Evolutionary conservation across 1,140 invertebrate species (phyloP), one percentile per base, ranked within the genome.

Genomic region (Pygmarrhopalites habei): DNA sequence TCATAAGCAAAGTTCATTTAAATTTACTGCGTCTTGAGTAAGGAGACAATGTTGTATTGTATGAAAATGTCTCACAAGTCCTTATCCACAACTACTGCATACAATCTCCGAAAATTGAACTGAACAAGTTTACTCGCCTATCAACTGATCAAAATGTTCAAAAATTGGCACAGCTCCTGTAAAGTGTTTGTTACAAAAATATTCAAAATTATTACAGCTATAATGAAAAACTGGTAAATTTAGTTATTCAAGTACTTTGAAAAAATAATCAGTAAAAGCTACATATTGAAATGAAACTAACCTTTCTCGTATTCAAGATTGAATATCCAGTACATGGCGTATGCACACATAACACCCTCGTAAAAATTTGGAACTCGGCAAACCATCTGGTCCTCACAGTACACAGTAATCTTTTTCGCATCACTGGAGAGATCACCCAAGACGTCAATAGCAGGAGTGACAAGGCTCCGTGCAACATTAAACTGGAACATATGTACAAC

Each of bases 121-220:
- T n/a, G n/a, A n/a, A n/a, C n/a, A n/a, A n/a, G n/a, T n/a, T n/a
- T 49, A 49, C 46, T 49, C 46, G 7, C 46, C 46, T 12, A 49
- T 49, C 46, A 49, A 49, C 7, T 14, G 7, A 49, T 49, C 46
- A 49, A 49, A 49, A 49, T 10, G 5, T 49, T 49, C 46, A 19
- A 49, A 49, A n/a, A n/a, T n/a, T n/a, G n/a, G n/a, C n/a, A n/a
- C n/a, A n/a, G n/a, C n/a, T n/a, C n/a, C n/a, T n/a, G n/a, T n/a
- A n/a, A n/a, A n/a, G n/a, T n/a, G n/a, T n/a, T n/a, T n/a, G n/a
- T n/a, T n/a, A n/a, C n/a, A n/a, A n/a, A n/a, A n/a, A n/a, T n/a
- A n/a, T n/a, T n/a, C n/a, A n/a, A n/a, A n/a, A n/a, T n/a, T n/a
- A n/a, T n/a, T n/a, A n/a, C n/a, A n/a, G n/a, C n/a, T n/a, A n/a